These are phyloP conservation scores for Coecobrya sp. DNA, from an alignment of 2,888 invertebrate species.

Conservation along the genomic window DNA sequence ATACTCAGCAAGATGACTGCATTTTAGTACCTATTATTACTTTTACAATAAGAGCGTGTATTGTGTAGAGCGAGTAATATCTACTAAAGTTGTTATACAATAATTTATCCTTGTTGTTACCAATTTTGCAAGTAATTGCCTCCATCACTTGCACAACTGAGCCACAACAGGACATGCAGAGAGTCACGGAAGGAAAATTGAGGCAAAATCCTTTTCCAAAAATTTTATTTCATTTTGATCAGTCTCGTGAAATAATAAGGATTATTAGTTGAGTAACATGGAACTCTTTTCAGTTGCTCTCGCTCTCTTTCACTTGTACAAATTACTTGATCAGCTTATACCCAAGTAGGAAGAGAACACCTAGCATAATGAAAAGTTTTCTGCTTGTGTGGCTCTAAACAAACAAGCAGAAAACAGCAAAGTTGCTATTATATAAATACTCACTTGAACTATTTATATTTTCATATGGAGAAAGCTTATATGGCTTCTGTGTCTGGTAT, in stretches of 20 bases:
- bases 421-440: not conserved
- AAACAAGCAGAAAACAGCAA: not conserved
- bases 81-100: not conserved
- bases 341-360: not conserved
- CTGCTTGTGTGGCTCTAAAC: not conserved
- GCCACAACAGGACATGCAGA: not conserved
- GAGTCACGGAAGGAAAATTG: not conserved
- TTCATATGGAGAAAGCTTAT: not conserved
- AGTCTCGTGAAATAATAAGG: conserved; percentile 32
- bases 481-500: not conserved
- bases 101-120: not conserved
- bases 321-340: conserved; percentile 22
- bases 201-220: not conserved
- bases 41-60: no score
- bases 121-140: not conserved
- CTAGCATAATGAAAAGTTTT: conserved; percentile 18
- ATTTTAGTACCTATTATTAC: not conserved
- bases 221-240: conserved; percentile 33
- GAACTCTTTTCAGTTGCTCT: not conserved
- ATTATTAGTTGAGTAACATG: conserved; percentile 13
- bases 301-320: not conserved
- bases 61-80: no score
- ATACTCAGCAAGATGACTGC: not conserved
- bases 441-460: not conserved
- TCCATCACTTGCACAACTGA: not conserved